These are phyloP conservation scores for Epistrophella euchroma DNA, from an alignment of 2,888 invertebrate genomes.

Conservation along the genomic window DNA sequence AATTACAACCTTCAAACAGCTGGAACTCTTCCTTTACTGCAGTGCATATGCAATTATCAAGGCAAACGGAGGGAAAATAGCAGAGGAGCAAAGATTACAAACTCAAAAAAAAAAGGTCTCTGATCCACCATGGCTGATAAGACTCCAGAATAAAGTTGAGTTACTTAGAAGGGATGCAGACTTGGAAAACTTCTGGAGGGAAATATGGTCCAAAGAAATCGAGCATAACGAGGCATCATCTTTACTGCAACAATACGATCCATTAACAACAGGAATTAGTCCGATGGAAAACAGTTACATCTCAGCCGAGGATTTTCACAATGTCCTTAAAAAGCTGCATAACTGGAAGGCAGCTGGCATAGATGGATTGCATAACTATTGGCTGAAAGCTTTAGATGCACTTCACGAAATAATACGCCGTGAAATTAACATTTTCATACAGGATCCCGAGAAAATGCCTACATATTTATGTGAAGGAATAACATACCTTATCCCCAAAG, in stretches of 20 bases:
- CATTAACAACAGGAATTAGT: not conserved
- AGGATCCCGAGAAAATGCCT: not conserved
- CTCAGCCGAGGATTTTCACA: not conserved
- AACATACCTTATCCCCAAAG: slow-evolving; percentile 6
- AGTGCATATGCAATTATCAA: too few species aligned
- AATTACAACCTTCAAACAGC: too few species aligned
- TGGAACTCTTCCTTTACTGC: too few species aligned
- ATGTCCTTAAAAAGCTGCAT: slow-evolving; percentile 2
- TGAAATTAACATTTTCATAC: slow-evolving; percentile 1
- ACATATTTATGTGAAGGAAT: not conserved
- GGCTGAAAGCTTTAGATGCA: not conserved
- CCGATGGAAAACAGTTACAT: not conserved
- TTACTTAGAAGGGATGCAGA: too few species aligned
- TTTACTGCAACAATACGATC: not conserved
- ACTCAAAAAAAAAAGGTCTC: too few species aligned
- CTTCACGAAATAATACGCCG: not conserved
- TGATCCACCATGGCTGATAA: too few species aligned
- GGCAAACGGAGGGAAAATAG: too few species aligned
- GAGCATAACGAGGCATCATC: not conserved
- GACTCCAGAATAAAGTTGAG: too few species aligned
- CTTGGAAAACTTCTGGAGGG: too few species aligned
- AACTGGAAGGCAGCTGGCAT: slow-evolving; percentile 20
- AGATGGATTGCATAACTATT: slow-evolving; percentile 10
- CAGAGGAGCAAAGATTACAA: too few species aligned
- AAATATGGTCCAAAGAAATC: too few species aligned